Evolutionary conservation across 2,888 invertebrate species (phyloP).

Genomic region (Autographa gamma): DNA sequence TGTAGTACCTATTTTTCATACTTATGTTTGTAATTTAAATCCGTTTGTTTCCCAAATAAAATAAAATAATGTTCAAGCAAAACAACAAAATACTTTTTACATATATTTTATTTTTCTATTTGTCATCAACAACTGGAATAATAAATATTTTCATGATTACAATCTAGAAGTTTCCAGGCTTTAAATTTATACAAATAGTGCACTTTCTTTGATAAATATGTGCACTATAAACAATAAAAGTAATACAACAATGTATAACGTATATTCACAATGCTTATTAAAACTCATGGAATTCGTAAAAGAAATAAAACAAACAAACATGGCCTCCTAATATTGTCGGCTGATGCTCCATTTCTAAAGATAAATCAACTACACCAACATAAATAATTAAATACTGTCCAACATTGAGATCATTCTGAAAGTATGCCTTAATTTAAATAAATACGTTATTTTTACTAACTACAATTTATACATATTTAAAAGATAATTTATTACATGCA

Average conservation of each 20-base stretch:
- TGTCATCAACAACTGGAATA: constrained; percentile 54
- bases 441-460: not conserved
- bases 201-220: constrained; percentile 28
- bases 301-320: constrained; percentile 10
- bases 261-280: constrained; percentile 13
- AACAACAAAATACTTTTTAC: constrained; percentile 36
- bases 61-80: not conserved
- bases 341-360: constrained; percentile 23
- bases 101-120: constrained; percentile 37
- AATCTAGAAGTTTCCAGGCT: constrained; percentile 43
- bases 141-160: constrained; percentile 55
- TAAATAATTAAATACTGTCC: constrained; percentile 77
- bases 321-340: constrained; percentile 41
- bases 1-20: no score
- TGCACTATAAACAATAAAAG: constrained; percentile 21
- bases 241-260: constrained; percentile 26
- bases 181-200: constrained; percentile 43
- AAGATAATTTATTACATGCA: not conserved
- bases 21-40: no score
- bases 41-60: no score
- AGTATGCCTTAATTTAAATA: constrained; percentile 26
- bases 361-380: constrained; percentile 25
- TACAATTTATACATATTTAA: not conserved
- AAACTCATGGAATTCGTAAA: constrained; percentile 8
- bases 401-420: constrained; percentile 80